Conservation (phyloP, 2,113 vertebrate genomes). For the Mastomys coucha region DNA sequence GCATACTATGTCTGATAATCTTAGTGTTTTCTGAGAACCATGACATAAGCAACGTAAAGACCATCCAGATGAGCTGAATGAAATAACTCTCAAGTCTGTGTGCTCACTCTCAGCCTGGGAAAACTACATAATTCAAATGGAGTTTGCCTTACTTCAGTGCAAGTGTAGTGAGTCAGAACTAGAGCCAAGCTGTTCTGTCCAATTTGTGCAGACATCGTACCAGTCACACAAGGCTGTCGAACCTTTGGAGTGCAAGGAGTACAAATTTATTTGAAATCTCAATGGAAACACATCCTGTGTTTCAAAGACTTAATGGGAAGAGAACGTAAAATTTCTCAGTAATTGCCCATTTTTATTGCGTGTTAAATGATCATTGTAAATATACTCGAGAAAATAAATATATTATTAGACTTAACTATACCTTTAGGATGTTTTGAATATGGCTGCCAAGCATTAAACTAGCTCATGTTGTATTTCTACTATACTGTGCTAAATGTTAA, state of each 20-base stretch:
- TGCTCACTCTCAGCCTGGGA: background rate
- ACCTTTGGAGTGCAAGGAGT: background rate
- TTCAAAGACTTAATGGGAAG: slow-evolving; percentile 22
- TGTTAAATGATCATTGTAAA: slow-evolving; percentile 16
- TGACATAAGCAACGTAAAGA: background rate
- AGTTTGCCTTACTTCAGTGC: background rate
- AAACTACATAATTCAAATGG: background rate
- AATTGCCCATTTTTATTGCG: background rate
- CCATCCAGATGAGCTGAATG: background rate
- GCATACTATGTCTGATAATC: background rate
- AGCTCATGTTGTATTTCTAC: background rate
- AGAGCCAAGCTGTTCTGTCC: background rate
- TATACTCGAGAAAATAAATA: background rate
- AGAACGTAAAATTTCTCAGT: background rate
- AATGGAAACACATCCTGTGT: background rate
- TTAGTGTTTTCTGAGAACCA: background rate
- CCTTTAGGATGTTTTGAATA: background rate
- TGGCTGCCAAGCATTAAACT: background rate
- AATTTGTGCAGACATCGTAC: background rate
- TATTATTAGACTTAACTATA: slow-evolving; percentile 24
- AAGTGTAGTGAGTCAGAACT: background rate
- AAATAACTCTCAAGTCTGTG: background rate
- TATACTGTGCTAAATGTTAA: background rate
- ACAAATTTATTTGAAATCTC: background rate
- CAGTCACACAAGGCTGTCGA: background rate